Percentiles rank a stretch among this genome's conserved stretches.
phyloP scores from a whole-genome alignment of 2,888 invertebrate genomes.

The Orthosia gracilis region DNA sequence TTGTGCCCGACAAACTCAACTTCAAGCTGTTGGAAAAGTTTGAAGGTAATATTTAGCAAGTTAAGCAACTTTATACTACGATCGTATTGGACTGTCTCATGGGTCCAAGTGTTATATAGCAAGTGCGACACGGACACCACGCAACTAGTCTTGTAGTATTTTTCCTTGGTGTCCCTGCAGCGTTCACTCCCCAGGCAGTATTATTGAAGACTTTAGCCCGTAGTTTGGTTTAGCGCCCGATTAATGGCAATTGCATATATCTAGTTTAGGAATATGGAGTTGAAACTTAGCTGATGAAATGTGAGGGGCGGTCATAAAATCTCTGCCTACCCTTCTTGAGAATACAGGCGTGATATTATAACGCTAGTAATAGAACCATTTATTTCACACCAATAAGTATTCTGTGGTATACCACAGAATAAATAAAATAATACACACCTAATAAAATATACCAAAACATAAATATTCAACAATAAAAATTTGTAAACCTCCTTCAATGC shows the following conservation, averaged over 20 bases:
- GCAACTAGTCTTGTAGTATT: background rate
- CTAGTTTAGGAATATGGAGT: background rate
- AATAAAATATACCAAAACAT: no score
- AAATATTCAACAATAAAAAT: no score
- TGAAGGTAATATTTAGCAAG: slow-evolving; percentile 93
- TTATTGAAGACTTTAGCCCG: background rate
- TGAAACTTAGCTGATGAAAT: background rate
- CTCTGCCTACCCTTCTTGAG: no score
- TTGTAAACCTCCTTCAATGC: no score
- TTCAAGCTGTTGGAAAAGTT: slow-evolving; percentile 97
- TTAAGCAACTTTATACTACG: background rate
- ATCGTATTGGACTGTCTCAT: background rate
- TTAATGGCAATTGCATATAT: background rate
- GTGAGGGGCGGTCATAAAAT: no score
- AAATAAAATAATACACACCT: no score
- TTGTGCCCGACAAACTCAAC: slow-evolving; percentile 96
- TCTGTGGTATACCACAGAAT: no score
- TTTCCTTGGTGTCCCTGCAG: background rate
- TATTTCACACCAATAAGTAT: no score
- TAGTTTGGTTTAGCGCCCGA: no score
- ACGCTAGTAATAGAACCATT: no score
- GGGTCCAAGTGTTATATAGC: background rate
- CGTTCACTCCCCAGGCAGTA: background rate
- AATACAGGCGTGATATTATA: no score
- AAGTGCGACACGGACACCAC: background rate